A percentile compares a stretch with the other conserved stretches of the same genome.
phyloP scores from a whole-genome alignment of 2,888 invertebrate species.

The Epiblema foenella region DNA sequence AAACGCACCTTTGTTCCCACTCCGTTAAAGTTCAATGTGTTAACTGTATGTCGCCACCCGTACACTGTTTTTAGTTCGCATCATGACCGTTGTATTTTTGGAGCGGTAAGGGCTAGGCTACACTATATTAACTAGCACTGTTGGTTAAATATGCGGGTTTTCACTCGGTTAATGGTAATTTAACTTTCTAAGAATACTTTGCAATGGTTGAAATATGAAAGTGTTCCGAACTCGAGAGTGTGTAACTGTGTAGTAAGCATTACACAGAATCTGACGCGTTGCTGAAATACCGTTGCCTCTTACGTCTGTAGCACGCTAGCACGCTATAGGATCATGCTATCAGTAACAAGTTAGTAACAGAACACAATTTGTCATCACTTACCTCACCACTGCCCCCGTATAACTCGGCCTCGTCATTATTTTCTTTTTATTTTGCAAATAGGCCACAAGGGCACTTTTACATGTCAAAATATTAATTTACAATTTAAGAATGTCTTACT shows the following conservation, averaged over 20 bases:
- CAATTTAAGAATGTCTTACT: too few species aligned
- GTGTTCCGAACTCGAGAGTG: not conserved
- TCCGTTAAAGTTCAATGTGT: not conserved
- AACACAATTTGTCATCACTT: not conserved
- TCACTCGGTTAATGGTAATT: not conserved
- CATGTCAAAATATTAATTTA: too few species aligned
- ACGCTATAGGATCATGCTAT: not conserved
- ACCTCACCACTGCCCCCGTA: too few species aligned
- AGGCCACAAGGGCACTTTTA: too few species aligned
- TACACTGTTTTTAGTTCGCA: constrained; percentile 39
- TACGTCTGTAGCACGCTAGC: constrained; percentile 5
- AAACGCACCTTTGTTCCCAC: constrained; percentile 1
- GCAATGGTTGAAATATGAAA: constrained; percentile 9
- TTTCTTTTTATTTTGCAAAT: too few species aligned
- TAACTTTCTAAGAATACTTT: not conserved
- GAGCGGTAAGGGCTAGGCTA: constrained; percentile 26
- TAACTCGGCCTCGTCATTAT: too few species aligned
- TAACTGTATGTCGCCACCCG: constrained; percentile 20
- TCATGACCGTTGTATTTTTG: constrained; percentile 34
- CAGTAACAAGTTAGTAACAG: not conserved
- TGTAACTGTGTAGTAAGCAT: constrained; percentile 5
- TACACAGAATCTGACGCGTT: constrained; percentile 6
- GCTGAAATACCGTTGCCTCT: constrained; percentile 20
- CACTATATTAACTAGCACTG: constrained; percentile 7
- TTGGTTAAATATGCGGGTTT: not conserved